Evolutionary conservation across 1,140 invertebrate genomes (phyloP).

Genomic region (Galleria mellonella): DNA sequence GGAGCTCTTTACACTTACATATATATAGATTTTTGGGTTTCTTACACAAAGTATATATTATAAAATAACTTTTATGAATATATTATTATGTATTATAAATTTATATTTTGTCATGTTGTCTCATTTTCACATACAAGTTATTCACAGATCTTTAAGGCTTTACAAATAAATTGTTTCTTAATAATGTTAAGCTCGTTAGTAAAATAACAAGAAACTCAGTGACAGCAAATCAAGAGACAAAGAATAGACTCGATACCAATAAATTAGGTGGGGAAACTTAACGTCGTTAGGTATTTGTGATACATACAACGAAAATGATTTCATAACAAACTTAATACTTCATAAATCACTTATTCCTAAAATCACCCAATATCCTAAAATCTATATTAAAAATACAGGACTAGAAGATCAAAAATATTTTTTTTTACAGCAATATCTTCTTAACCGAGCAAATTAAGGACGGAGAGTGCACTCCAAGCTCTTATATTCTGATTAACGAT

Average conservation of each 20-base stretch:
- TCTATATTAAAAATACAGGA: constrained; percentile 34
- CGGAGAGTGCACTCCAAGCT: constrained; percentile 40
- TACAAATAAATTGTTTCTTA: constrained; percentile 7
- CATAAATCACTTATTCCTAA: constrained; percentile 7
- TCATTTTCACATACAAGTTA: constrained; percentile 10
- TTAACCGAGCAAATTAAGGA: constrained; percentile 33
- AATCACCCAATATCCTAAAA: constrained; percentile 17
- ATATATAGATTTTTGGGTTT: not conserved
- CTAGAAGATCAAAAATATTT: constrained; percentile 48
- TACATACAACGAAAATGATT: constrained; percentile 1
- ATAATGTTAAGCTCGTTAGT: not conserved
- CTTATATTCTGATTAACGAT: constrained; percentile 13
- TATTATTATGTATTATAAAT: not conserved
- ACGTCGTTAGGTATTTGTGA: not conserved
- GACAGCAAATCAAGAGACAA: not conserved
- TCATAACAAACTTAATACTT: constrained; percentile 14
- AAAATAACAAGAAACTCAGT: constrained; percentile 1
- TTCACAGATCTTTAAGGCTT: constrained; percentile 44
- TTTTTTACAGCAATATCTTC: constrained; percentile 9
- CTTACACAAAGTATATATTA: no score
- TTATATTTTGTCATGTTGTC: constrained; percentile 35
- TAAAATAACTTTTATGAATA: no score
- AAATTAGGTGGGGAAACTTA: constrained; percentile 8
- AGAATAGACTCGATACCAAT: not conserved
- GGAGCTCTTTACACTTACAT: not conserved